Evolutionary conservation across 2,888 invertebrate species (phyloP).

Genomic region (Sphaerolaimus hirsutus): DNA sequence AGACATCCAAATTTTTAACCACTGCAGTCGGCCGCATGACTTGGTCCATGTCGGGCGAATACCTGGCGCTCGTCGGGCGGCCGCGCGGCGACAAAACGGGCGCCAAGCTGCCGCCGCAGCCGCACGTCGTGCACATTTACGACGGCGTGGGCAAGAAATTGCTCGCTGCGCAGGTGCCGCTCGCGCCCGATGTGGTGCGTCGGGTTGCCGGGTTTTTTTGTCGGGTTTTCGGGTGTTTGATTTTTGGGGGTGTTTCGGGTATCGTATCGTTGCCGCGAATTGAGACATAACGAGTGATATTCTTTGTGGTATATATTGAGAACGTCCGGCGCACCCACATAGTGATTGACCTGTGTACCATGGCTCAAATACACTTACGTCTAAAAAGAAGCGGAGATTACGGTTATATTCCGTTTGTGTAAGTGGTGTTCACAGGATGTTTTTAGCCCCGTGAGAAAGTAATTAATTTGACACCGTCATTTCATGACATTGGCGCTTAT

Average conservation of each 20-base stretch:
- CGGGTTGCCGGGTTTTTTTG: neutral
- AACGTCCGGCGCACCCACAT: no score
- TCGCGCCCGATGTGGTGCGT: neutral
- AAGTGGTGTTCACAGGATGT: no score
- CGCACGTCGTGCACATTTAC: neutral
- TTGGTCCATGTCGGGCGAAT: conserved; percentile 4
- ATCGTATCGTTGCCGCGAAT: no score
- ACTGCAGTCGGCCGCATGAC: conserved; percentile 1
- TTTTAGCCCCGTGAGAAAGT: no score
- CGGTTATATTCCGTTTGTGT: no score
- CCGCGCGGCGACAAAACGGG: neutral
- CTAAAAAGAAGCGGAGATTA: no score
- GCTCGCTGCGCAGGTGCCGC: neutral
- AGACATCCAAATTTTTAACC: neutral
- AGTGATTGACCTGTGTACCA: no score
- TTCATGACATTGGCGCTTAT: no score
- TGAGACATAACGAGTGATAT: no score
- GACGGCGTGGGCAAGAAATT: neutral
- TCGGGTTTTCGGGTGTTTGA: neutral
- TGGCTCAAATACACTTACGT: no score
- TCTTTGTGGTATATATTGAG: no score
- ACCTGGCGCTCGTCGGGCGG: conserved; percentile 5
- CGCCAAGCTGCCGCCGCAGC: neutral
- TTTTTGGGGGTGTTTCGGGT: neutral
- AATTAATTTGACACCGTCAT: no score